Evolutionary conservation across 2,797 vertebrate genomes (phyloP).

Genomic region (Leuciscus waleckii): DNA sequence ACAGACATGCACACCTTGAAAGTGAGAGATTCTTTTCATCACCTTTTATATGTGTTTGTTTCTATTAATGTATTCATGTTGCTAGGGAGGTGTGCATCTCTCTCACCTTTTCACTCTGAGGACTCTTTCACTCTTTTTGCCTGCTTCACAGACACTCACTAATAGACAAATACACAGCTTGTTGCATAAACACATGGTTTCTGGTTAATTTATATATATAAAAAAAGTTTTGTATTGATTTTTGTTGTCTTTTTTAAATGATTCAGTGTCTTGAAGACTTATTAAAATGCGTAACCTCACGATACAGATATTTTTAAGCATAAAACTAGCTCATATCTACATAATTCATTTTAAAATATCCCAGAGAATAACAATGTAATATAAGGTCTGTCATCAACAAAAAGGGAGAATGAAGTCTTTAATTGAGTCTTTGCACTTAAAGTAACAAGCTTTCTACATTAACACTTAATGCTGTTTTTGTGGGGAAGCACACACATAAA

Average conservation of each 20-base stretch:
- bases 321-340: not conserved
- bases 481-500: not conserved
- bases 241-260: not conserved
- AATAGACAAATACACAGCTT: conserved; percentile 2
- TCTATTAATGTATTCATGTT: conserved; percentile 26
- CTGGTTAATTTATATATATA: not conserved
- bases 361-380: not conserved
- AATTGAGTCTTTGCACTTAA: not conserved
- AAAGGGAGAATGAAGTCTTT: not conserved
- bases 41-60: conserved; percentile 1
- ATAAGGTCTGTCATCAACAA: not conserved
- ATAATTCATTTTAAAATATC: not conserved
- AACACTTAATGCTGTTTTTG: not conserved
- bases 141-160: not conserved
- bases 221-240: not conserved
- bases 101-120: conserved; percentile 6
- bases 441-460: not conserved
- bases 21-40: not conserved
- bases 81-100: conserved; percentile 16
- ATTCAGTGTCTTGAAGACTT: not conserved
- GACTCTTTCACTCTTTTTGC: not conserved
- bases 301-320: not conserved
- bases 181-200: not conserved
- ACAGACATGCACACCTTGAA: conserved; percentile 7
- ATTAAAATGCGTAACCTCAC: not conserved